Percentiles rank a stretch among this genome's conserved stretches.
Evolutionary conservation across 2,797 vertebrate species (phyloP).

Genomic region (Anguilla pacifica): DNA sequence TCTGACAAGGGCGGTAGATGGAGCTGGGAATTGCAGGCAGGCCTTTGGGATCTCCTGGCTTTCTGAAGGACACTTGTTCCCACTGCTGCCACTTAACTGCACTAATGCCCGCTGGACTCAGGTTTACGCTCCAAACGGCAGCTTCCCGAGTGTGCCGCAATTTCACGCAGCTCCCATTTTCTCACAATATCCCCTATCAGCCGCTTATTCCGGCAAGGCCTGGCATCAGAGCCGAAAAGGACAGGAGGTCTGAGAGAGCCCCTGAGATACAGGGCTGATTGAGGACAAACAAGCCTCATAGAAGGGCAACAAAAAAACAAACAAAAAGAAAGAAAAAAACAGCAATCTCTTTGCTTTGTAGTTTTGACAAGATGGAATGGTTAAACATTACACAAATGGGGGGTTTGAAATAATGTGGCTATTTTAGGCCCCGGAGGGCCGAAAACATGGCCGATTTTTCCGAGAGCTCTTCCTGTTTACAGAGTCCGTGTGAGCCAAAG

Average conservation of each 20-base stretch:
- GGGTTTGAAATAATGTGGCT: constrained; percentile 25
- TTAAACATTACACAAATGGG: background rate
- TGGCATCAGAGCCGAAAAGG: background rate
- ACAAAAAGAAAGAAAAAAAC: background rate
- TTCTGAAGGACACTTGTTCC: constrained; percentile 22
- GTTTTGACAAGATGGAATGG: constrained; percentile 4
- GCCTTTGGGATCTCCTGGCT: background rate
- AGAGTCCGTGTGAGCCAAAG: constrained; percentile 7
- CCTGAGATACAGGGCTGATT: background rate
- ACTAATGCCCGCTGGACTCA: constrained; percentile 9
- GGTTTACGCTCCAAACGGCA: background rate
- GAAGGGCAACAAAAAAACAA: constrained; percentile 15
- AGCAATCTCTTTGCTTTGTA: background rate
- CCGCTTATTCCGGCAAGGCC: background rate
- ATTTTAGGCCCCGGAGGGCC: constrained; percentile 24
- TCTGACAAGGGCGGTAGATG: background rate
- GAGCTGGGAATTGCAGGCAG: background rate
- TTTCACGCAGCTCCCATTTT: constrained; percentile 9
- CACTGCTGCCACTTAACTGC: constrained; percentile 25
- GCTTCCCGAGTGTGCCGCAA: constrained; percentile 2
- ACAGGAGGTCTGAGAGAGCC: background rate
- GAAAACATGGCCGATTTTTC: constrained; percentile 19
- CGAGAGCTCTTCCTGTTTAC: constrained; percentile 32
- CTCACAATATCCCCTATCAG: constrained; percentile 9
- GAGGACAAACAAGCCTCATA: background rate